Evolutionary conservation across 2,797 vertebrate genomes (phyloP), one percentile per base, ranked within the genome.

Genomic region (Hippocampus kuda): DNA sequence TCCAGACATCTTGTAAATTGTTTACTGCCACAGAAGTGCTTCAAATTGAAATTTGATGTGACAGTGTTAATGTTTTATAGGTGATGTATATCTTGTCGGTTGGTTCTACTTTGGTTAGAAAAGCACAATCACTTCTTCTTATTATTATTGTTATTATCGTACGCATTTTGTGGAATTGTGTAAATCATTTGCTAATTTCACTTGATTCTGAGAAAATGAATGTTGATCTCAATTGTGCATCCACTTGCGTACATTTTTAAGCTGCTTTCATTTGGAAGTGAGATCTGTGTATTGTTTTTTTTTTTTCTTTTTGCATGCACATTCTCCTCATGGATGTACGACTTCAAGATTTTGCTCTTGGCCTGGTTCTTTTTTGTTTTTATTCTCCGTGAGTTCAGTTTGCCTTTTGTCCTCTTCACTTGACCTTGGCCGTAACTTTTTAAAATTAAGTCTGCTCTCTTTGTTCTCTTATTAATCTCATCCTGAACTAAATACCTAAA

Each of bases 111-210:
- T 95, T 94, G 93, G 93, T 96, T 96, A 94, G 90, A 94, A 96
- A 98, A 98, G 94, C 94, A 98, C 95, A 98, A 95, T 95, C 94
- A 93, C 90, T 93, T 86, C 18, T 49, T 59, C 16, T 54, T 70
- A 92, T 91, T 91, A 92, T 94, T 65, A 93, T 91, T 91, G 92
- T 94, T 38, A 38, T 41, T 24, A 57, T 24, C 26, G 53, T 67
- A 48, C 4, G 24, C n/a, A 26, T 44, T 65, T 46, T 46, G 44
- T 49, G 63, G 63, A 83, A 60, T 70, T 73, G 74, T 82, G 53
- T 80, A 69, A 85, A 13, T 83, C 70, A 74, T 79, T 77, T 81
- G 68, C 73, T 81, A 69, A 46, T 74, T 74, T 83, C 48, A 68
- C 44, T 69, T 79, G 41, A 67, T 73, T 66, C 77, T 69, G 77